These are phyloP conservation scores for Betta splendens DNA, from an alignment of 2,797 vertebrate species.

Conservation along the genomic window DNA sequence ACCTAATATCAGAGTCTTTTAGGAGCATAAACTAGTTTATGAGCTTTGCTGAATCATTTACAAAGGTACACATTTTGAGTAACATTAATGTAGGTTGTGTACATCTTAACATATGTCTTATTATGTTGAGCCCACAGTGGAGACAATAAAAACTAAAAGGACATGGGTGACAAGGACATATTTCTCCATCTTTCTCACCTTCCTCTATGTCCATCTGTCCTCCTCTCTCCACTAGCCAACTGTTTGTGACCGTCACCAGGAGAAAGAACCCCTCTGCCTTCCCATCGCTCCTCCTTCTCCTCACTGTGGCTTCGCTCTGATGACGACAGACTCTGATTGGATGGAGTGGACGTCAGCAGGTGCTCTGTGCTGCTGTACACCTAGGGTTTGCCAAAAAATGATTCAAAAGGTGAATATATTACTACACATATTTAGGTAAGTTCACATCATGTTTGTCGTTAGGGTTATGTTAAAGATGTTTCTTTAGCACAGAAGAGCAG, in stretches of 20 bases:
- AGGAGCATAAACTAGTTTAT: not conserved
- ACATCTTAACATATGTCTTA: not conserved
- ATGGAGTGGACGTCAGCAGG: constrained; percentile 85
- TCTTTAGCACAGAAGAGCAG: not conserved
- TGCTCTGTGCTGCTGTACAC: constrained; percentile 94
- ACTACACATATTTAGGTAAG: not conserved
- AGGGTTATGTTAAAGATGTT: no score
- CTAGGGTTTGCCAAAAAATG: constrained; percentile 59
- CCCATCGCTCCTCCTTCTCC: constrained; percentile 85
- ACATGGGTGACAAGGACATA: constrained; percentile 5
- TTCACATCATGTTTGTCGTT: no score
- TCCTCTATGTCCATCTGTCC: constrained; percentile 69
- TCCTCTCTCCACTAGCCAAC: constrained; percentile 60
- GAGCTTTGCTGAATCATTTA: not conserved
- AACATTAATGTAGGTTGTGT: not conserved
- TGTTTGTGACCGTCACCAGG: constrained; percentile 68
- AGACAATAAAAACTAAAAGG: not conserved
- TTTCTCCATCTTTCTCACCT: constrained; percentile 64
- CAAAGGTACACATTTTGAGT: not conserved
- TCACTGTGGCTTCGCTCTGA: constrained; percentile 87
- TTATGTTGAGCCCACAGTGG: not conserved
- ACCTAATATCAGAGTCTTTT: not conserved
- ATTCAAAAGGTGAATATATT: not conserved
- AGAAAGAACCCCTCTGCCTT: constrained; percentile 63
- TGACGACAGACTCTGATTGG: constrained; percentile 80